Evolutionary conservation across 1,140 invertebrate genomes (phyloP).

Genomic region (Ips typographus): DNA sequence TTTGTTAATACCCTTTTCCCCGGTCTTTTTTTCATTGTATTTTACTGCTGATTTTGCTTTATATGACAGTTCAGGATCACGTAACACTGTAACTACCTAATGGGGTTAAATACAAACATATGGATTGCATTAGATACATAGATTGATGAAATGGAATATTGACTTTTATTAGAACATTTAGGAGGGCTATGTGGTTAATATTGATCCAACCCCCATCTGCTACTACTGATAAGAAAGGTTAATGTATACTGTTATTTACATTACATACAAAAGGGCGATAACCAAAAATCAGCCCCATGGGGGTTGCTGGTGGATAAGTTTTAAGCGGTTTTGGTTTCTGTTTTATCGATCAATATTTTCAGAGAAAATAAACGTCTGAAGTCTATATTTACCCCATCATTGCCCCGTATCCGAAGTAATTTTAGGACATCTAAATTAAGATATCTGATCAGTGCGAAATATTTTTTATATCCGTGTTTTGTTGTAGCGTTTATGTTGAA

Average conservation of each 20-base stretch:
- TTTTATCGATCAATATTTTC: conserved; percentile 4
- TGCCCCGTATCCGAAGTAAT: conserved; percentile 1
- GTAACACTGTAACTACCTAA: too few relatives aligned
- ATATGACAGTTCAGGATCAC: too few relatives aligned
- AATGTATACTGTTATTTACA: neutral
- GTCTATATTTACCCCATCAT: conserved; percentile 18
- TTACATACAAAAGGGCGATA: neutral
- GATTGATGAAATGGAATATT: neutral
- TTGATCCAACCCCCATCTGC: conserved; percentile 17
- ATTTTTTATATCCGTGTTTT: neutral
- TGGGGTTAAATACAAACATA: too few relatives aligned
- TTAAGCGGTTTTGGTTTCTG: neutral
- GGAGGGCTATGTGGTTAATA: neutral
- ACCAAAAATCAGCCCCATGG: neutral
- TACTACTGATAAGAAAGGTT: conserved; percentile 2
- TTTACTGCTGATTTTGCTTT: too few relatives aligned
- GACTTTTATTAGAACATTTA: neutral
- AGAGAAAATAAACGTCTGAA: neutral
- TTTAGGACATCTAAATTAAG: conserved; percentile 17
- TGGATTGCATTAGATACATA: neutral
- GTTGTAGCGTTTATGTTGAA: neutral
- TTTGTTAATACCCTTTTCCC: conserved; percentile 10
- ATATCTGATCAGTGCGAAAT: conserved; percentile 6
- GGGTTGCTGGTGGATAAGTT: neutral
- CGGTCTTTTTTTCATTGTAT: conserved; percentile 8